A percentile compares a stretch with the other conserved stretches of the same genome.
Evolutionary conservation across 2,888 invertebrate genomes (phyloP).

Genomic region (Cremastinae sp.): DNA sequence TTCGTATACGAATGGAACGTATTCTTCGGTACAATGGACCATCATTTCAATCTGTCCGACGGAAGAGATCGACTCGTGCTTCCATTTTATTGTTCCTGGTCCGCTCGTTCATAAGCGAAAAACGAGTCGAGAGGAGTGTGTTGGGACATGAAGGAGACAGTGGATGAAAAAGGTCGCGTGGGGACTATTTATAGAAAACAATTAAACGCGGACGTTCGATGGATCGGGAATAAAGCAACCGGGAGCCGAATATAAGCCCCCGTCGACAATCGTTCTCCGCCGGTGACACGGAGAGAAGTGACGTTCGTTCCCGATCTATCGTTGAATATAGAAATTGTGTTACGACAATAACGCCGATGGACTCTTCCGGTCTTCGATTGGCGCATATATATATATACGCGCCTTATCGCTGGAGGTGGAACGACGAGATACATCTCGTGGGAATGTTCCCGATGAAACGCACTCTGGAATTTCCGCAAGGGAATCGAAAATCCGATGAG

Average conservation of each 20-base stretch:
- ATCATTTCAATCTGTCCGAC: too few relatives aligned
- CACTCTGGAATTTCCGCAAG: slow-evolving; percentile 54
- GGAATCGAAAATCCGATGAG: slow-evolving; percentile 58
- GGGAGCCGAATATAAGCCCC: background rate
- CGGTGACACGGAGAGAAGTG: too few relatives aligned
- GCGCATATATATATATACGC: background rate
- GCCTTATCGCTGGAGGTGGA: slow-evolving; percentile 32
- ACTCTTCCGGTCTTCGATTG: background rate
- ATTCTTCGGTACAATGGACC: too few relatives aligned
- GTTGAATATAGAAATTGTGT: background rate
- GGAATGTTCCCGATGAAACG: slow-evolving; percentile 57
- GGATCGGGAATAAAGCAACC: slow-evolving; percentile 1
- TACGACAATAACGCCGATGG: background rate
- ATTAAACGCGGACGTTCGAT: background rate
- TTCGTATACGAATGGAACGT: too few relatives aligned
- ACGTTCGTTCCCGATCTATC: background rate
- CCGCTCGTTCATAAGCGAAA: too few relatives aligned
- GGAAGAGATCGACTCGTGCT: too few relatives aligned
- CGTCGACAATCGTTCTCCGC: too few relatives aligned
- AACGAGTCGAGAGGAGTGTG: too few relatives aligned
- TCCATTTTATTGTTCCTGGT: too few relatives aligned
- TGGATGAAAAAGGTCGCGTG: too few relatives aligned
- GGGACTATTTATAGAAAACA: slow-evolving; percentile 4
- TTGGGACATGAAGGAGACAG: too few relatives aligned
- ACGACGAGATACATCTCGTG: slow-evolving; percentile 54